These are phyloP conservation scores for Carterocephalus palaemon DNA, from an alignment of 2,888 invertebrate species.

Conservation along the genomic window DNA sequence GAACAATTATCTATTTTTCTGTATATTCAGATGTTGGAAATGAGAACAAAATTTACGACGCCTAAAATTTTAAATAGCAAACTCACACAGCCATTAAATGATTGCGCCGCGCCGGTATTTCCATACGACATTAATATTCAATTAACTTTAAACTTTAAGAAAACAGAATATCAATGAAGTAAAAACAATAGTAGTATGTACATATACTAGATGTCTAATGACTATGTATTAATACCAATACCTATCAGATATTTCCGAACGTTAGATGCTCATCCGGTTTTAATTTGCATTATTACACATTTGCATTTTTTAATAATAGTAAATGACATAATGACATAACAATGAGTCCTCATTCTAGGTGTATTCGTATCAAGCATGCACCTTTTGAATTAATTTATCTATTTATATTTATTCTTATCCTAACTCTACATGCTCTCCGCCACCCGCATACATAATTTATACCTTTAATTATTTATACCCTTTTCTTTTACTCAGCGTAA, in stretches of 20 bases:
- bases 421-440: too few species aligned
- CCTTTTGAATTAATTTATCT: too few species aligned
- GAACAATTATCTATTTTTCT: background rate
- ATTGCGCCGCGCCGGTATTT: background rate
- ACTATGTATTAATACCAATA: too few species aligned
- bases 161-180: background rate
- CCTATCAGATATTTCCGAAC: background rate
- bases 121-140: background rate
- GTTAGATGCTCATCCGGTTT: conserved; percentile 1
- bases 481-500: too few species aligned
- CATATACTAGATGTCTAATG: too few species aligned
- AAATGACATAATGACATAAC: conserved; percentile 3
- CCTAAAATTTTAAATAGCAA: conserved; percentile 8
- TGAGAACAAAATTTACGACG: background rate
- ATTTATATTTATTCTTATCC: too few species aligned
- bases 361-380: background rate
- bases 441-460: conserved; percentile 2
- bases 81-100: background rate
- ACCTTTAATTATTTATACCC: too few species aligned
- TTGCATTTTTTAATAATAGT: conserved; percentile 1
- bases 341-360: background rate
- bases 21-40: background rate
- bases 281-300: conserved; percentile 5
- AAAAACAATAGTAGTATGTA: too few species aligned
- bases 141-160: background rate